Base-by-base conservation (phyloP, 2,113 vertebrate genomes). In the Protobothrops mucrosquamatus region DNA sequence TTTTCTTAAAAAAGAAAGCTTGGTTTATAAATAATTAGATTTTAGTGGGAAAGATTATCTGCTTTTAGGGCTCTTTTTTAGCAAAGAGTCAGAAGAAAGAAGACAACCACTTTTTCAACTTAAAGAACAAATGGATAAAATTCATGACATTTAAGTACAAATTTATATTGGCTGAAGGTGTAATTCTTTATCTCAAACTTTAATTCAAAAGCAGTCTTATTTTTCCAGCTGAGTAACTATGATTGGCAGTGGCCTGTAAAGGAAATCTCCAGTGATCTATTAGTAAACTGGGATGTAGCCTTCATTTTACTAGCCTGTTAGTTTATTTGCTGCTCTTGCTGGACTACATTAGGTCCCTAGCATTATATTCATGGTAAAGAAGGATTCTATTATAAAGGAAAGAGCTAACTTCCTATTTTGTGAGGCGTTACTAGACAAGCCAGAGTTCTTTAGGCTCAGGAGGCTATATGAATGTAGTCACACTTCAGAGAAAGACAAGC, bases 401-500 rank as follows among this genome's bases (percentile, higher is more conserved):
- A 97, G 98, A 97, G 96, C 26, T 93, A 98, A 97, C 97, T 98
- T 97, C 94, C 96, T 97, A 95, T 97, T 98, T 98, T 97, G 96
- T 97, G 97, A 98, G 97, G 97, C 97, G 98, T 98, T 98, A 98
- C 96, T 97, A 98, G 97, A 97, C 94, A 97, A 98, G 97, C 96
- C 92, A 92, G 94, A 97, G 96, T 95, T 97, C 96, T 98, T 96
- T 95, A 96, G 98, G 97, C 98, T 98, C 97, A n/a, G 94, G 98
- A 98, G 98, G 97, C 97, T 97, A 97, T 91, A 96, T 96, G 96
- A 96, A 97, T 97, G 97, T 96, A 98, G 98, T 98, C 98, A 98
- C 98, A 98, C 98, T 97, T 98, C 97, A 98, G 96, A 98, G 97
- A 97, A 94, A 98, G 98, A 98, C 97, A 98, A 97, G 98, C 98